Conservation (phyloP, 2,113 vertebrate species). For the Ascaphus truei region DNA sequence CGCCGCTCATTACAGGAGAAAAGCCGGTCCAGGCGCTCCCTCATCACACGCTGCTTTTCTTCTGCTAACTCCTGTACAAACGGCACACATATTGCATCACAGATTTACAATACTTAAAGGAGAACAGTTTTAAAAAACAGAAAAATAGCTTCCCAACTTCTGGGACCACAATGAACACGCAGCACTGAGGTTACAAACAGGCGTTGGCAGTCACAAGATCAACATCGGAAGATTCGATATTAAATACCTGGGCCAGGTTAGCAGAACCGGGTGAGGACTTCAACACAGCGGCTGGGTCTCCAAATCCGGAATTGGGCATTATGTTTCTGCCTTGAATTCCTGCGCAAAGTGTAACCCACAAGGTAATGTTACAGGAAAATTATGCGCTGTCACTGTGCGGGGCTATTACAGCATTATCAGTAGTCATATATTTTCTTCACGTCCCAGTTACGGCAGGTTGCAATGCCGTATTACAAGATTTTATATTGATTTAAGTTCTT, state of each 20-base stretch:
- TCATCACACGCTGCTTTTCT: slow-evolving; percentile 77
- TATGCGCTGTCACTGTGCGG: no score
- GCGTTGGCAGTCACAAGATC: no score
- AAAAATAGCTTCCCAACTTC: no score
- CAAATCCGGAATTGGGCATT: background rate
- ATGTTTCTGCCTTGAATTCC: slow-evolving; percentile 24
- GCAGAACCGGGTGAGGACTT: background rate
- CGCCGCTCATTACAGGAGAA: slow-evolving; percentile 80
- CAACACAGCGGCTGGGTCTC: background rate
- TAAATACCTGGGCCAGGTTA: slow-evolving; percentile 1
- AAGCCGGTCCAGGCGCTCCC: slow-evolving; percentile 79
- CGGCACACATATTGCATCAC: background rate
- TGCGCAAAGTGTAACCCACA: background rate
- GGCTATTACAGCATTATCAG: no score
- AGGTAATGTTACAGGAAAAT: no score
- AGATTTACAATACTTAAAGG: background rate
- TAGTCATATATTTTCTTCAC: no score
- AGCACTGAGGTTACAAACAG: no score
- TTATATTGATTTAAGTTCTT: no score
- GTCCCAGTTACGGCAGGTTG: no score
- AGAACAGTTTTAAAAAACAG: no score
- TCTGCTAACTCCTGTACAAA: slow-evolving; percentile 72
- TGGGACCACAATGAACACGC: no score
- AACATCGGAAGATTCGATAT: background rate
- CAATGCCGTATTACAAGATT: no score